phyloP scores from a whole-genome alignment of 2,797 vertebrate genomes.

The Spea hammondii region DNA sequence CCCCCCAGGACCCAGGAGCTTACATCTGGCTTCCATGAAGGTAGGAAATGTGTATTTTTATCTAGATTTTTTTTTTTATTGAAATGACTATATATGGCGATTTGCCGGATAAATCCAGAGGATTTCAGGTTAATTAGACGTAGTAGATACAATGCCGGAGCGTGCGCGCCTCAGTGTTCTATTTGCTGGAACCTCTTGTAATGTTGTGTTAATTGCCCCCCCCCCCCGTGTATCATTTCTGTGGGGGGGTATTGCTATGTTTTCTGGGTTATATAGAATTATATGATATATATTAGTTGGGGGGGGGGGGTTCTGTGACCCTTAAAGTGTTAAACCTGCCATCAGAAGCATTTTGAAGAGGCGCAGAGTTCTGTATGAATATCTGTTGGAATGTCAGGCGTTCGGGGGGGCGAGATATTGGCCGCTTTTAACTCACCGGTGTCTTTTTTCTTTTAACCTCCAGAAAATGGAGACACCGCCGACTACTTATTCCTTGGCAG shows the following conservation, averaged over 20 bases:
- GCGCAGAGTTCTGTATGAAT: too few species aligned
- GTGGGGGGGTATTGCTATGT: too few species aligned
- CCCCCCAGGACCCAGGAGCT: slow-evolving; percentile 70
- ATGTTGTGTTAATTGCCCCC: neutral
- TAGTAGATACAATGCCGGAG: neutral
- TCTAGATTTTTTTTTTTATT: neutral
- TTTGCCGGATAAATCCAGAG: too few species aligned
- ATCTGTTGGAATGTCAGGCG: too few species aligned
- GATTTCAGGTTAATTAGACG: too few species aligned
- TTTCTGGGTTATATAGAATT: too few species aligned
- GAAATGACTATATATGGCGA: neutral
- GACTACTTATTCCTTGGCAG: slow-evolving; percentile 65
- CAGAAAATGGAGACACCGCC: slow-evolving; percentile 57
- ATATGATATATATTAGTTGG: neutral
- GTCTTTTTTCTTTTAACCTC: slow-evolving; percentile 54
- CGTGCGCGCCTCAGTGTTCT: too few species aligned
- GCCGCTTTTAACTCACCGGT: neutral
- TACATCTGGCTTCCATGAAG: slow-evolving; percentile 73
- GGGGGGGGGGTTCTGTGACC: too few species aligned
- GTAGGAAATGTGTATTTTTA: slow-evolving; percentile 65
- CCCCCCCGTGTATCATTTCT: neutral
- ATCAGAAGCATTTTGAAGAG: too few species aligned
- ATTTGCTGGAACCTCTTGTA: too few species aligned
- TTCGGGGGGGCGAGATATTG: too few species aligned
- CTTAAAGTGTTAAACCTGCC: too few species aligned